phyloP scores from a whole-genome alignment of 2,797 vertebrate species.

The Varecia variegata region DNA sequence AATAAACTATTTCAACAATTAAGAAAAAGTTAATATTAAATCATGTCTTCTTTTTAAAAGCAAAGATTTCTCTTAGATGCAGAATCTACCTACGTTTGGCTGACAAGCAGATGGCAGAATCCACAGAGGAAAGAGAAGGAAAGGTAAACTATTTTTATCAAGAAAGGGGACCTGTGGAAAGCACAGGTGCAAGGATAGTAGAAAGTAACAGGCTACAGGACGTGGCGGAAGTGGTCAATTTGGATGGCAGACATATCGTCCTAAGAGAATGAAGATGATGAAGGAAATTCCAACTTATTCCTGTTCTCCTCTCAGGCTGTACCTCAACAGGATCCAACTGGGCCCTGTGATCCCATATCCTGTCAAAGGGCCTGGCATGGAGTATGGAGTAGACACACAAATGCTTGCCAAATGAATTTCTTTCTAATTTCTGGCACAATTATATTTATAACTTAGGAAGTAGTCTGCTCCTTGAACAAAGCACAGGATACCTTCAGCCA shows the following conservation, averaged over 20 bases:
- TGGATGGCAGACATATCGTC: background rate
- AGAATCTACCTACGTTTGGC: background rate
- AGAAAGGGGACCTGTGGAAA: background rate
- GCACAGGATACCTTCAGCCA: background rate
- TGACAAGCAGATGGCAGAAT: conserved; percentile 31
- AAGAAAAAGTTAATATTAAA: conserved; percentile 13
- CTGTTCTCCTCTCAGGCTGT: background rate
- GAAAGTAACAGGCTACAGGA: background rate
- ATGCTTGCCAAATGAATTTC: background rate
- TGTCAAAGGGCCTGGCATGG: background rate
- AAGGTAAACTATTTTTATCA: conserved; percentile 10
- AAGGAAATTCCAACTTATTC: background rate
- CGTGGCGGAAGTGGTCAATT: background rate
- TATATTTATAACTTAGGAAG: conserved; percentile 6
- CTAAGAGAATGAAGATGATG: background rate
- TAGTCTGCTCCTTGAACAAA: background rate
- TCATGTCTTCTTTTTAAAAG: background rate
- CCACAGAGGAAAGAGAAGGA: background rate
- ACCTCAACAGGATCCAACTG: background rate
- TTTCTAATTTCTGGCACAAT: conserved; percentile 1
- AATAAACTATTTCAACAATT: conserved; percentile 29
- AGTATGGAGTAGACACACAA: background rate
- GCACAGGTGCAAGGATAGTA: background rate
- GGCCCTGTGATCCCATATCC: background rate
- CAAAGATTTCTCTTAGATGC: conserved; percentile 41